phyloP scores from a whole-genome alignment of 2,888 invertebrate species.

The Halictus quadricinctus region DNA sequence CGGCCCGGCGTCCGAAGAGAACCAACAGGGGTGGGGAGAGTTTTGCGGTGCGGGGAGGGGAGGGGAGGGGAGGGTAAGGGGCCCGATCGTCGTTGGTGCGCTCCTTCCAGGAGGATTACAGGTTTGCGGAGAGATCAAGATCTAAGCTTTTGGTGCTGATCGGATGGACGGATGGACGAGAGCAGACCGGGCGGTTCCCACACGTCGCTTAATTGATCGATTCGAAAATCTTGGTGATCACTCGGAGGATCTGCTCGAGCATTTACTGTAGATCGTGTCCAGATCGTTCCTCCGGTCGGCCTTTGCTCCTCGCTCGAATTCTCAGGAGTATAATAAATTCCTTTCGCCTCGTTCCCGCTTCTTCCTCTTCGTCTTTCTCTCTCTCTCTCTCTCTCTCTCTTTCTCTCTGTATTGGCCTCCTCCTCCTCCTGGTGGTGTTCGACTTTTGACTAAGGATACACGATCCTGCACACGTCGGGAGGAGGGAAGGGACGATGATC shows the following conservation, averaged over 20 bases:
- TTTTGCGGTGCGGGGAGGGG: not conserved
- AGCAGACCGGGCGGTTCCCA: constrained; percentile 80
- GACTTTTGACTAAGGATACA: constrained; percentile 51
- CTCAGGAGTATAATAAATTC: constrained; percentile 65
- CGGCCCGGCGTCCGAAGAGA: not conserved
- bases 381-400: not conserved
- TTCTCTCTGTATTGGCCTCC: not conserved
- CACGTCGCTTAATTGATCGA: constrained; percentile 82
- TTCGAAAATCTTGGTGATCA: constrained; percentile 82
- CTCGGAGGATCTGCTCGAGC: constrained; percentile 76
- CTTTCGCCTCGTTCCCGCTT: constrained; percentile 32
- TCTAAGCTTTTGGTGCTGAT: constrained; percentile 79
- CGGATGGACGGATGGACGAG: constrained; percentile 72
- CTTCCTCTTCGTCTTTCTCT: constrained; percentile 25
- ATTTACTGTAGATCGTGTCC: constrained; percentile 73
- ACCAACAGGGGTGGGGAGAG: constrained; percentile 10
- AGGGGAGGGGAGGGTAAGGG: constrained; percentile 13
- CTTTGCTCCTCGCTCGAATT: constrained; percentile 58
- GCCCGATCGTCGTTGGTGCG: constrained; percentile 60
- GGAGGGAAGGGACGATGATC: constrained; percentile 36
- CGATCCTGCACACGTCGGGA: constrained; percentile 30
- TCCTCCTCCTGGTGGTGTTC: constrained; percentile 13
- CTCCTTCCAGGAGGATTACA: constrained; percentile 79
- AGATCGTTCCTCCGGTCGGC: constrained; percentile 55
- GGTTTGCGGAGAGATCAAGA: constrained; percentile 82